Base-by-base conservation (phyloP, 2,797 vertebrate species). In the Pteropus rufus region DNA sequence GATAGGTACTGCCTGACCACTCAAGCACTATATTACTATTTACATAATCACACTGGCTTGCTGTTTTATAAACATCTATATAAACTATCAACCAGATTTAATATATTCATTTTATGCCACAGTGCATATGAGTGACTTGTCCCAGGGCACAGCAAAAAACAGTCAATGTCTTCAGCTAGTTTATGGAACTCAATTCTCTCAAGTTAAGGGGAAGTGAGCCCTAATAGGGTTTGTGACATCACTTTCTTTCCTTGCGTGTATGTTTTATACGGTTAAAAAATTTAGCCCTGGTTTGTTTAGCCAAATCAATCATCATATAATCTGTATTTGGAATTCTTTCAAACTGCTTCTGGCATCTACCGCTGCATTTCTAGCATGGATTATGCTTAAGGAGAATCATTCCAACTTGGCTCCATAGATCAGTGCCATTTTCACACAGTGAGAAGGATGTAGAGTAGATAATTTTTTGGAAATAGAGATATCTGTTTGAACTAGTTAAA, bases 1-100 rank as follows among this genome's bases (percentile, higher is more conserved):
- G 29, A 31, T 6, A 54, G 31, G 10, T 52, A 75, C 41, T 76
- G 72, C 67, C 44, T 52, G 69, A 58, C 39, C 19, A 49, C 24
- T 80, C 26, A 58, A 26, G 21, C 31, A 34, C 21, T 18, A 64
- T 56, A 23, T 77, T 85, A 41, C 18, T 80, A 26, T 93, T 85
- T 69, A 70, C 8, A 10, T 41, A 64, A 36, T 94, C n/a, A 81
- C 21, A 34, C 1, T 34, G 81, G 44, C 39, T 86, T 93, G 79
- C 70, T 94, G 7, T 93, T 97, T 93, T 64, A 91, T 41, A 41
- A 62, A n/a, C 46, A 95, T 81, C 36, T 54, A 49, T 36, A 34
- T 87, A 58, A 80, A 72, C 77, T 89, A 67, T 39, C 0, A 3
- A 58, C 46, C 31, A 87, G 65, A 49, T 10, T 70, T 94, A 91